Base-by-base conservation (phyloP, 1,140 invertebrate species). In the Archivesica marissinica region DNA sequence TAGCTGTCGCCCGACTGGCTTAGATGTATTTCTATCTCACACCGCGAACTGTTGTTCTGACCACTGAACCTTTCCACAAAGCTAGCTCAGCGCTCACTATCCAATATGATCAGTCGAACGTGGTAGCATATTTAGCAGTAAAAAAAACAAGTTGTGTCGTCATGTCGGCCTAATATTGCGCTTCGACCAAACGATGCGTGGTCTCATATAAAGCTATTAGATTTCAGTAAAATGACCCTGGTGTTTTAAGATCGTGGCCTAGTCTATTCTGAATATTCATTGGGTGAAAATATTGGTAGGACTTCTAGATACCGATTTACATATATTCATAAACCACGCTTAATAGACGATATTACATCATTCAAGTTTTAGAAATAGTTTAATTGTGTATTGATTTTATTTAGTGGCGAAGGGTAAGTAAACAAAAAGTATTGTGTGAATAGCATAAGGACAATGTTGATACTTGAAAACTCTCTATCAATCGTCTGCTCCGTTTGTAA, bases 21-120 rank as follows among this genome's bases (percentile, higher is more conserved):
- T 59, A 75, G 80, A 83, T 83, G 80, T 83, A 83, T 74, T 83
- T 83, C 80, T 78, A 41, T 72, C 76, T 61, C 70, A 72, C 80
- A 61, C 68, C 68, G 80, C 80, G 68, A 72, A 72, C 68, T 72
- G 66, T 79, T 44, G 56, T 15, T 83, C 70, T 83, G 80, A 83
- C 80, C 80, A 83, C 23, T 72, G 64, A 81, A 72, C 79, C 76
- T 79, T 79, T 79, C 76, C 66, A 41, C 54, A 81, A 35, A 83
- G 80, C 80, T 83, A 75, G 70, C 70, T 83, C 66, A 72, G 80
- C 70, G 80, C 66, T 44, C 30, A 72, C 76, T 59, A 76, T 66
- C 79, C 80, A 83, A 83, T 83, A 83, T 83, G 80, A 83, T 83
- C 70, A 83, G 13, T 83, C 80, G 80, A 72, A 83, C 66, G 80